Base-by-base conservation (phyloP, 2,113 vertebrate species). In the Centropristis striata region DNA sequence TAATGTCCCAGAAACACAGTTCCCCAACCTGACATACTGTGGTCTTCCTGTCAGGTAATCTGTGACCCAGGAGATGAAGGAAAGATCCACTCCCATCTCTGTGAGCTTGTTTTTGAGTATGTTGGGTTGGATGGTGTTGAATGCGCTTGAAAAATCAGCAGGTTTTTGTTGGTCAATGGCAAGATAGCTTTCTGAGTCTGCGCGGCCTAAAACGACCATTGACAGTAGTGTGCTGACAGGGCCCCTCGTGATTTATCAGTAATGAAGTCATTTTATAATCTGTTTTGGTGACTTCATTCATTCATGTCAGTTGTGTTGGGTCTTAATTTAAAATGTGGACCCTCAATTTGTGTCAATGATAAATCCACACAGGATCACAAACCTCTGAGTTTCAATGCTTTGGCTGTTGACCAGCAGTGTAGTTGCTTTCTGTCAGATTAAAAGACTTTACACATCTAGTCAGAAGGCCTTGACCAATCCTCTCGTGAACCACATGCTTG, bases 401-500 rank as follows among this genome's bases (percentile, higher is more conserved):
- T 18, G 39, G 50, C 6, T 21, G 10, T 13, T 60, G 21, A 23
- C n/a, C 57, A 32, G 47, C 44, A 50, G 25, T 36, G 23, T 14
- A 20, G 25, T 39, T 70, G 15, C 44, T 63, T 15, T 13, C 9
- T 32, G 18, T 23, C n/a, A 32, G 49, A 81, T 86, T 64, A 57
- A 25, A 63, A 18, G 5, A 13, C 61, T 78, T 46, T 1, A 27
- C 42, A 21, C 28, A 42, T 65, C 20, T 25, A 23, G 8, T n/a
- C n/a, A 15, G 8, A 36, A 4, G 18, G 58, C 60, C 32, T 66
- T 47, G 39, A 73, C 9, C 75, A 55, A 68, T 78, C 80, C 47
- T 49, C 78, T 72, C 74, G 54, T 54, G 71, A 68, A 88, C 36
- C 72, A 78, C 84, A 78, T 58, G 61, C 83, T 71, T 69, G 53